Percentiles rank a stretch among this genome's conserved stretches.
Conservation (phyloP, 2,113 vertebrate genomes). For the Danio rerio region GRCz12tu NC_133176.1:52483501-52484000, state of each 20-base stretch:
- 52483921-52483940: background rate
- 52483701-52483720: background rate
- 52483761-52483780: too few species aligned
- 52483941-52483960: background rate
- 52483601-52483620: too few species aligned
- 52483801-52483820: background rate
- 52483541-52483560: too few species aligned
- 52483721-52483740: background rate
- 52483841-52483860: background rate
- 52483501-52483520: too few species aligned
- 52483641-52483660: too few species aligned
- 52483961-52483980: background rate
- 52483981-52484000: background rate
- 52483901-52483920: constrained; percentile 6
- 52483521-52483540: too few species aligned
- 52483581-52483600: too few species aligned
- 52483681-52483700: too few species aligned
- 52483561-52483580: too few species aligned
- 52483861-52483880: constrained; percentile 12
- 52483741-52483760: too few species aligned
- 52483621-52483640: too few species aligned
- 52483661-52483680: too few species aligned
- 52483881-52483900: background rate
- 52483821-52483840: constrained; percentile 5
- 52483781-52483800: background rate